These are phyloP conservation scores for Erythrocercus mccallii DNA, from an alignment of 2,113 vertebrate genomes.

Conservation along the genomic window DNA sequence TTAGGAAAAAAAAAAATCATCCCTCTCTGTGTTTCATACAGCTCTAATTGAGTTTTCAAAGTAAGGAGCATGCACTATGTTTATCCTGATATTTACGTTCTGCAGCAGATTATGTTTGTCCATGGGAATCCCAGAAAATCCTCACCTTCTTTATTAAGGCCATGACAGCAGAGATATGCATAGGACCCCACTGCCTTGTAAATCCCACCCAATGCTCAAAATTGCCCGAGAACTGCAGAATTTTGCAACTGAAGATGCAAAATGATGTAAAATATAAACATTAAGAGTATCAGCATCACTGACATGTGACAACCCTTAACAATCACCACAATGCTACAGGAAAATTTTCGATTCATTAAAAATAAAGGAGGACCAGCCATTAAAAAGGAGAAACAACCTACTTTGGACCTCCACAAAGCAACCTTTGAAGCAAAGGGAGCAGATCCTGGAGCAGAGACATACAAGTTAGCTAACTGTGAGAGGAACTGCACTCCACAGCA, in stretches of 20 bases:
- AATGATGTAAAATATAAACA: neutral
- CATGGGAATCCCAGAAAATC: conserved; percentile 17
- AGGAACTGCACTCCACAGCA: neutral
- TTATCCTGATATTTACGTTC: conserved; percentile 23
- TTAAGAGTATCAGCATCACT: neutral
- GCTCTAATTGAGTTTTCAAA: neutral
- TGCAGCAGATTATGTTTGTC: neutral
- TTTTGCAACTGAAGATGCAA: neutral
- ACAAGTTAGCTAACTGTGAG: fast-evolving
- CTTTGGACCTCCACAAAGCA: neutral
- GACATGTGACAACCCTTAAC: neutral
- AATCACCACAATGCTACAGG: neutral
- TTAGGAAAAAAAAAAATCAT: neutral
- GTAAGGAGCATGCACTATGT: neutral
- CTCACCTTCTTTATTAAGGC: neutral
- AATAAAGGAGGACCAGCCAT: neutral
- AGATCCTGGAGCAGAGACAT: neutral
- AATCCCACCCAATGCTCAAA: neutral
- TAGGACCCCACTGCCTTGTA: neutral
- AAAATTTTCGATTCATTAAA: neutral
- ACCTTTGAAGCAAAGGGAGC: neutral
- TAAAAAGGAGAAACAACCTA: no score
- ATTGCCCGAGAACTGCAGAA: neutral
- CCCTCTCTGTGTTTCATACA: neutral
- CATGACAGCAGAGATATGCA: neutral